Conservation (phyloP, 2,797 vertebrate genomes). For the Hephaestus fuliginosus region DNA sequence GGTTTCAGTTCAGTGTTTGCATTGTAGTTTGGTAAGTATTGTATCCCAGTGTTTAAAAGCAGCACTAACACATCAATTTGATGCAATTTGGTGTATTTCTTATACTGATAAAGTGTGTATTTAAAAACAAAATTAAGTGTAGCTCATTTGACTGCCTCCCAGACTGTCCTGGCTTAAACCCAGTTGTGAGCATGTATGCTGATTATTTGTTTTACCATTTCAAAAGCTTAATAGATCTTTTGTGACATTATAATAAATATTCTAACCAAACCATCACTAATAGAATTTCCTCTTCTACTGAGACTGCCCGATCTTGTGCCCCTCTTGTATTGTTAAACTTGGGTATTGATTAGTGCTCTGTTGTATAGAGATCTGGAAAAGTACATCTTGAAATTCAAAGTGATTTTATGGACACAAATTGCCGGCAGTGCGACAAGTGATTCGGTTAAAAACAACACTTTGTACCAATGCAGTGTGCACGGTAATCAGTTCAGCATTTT, state of each 20-base stretch:
- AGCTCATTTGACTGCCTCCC: too few relatives aligned
- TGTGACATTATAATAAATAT: not conserved
- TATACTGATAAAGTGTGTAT: too few relatives aligned
- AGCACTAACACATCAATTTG: too few relatives aligned
- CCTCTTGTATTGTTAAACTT: not conserved
- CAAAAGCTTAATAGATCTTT: not conserved
- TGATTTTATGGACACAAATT: not conserved
- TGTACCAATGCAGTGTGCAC: not conserved
- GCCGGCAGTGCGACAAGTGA: not conserved
- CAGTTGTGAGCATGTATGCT: too few relatives aligned
- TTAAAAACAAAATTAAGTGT: too few relatives aligned
- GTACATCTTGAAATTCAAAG: not conserved
- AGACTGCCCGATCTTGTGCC: not conserved
- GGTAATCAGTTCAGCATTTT: constrained; percentile 32
- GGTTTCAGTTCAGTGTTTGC: too few relatives aligned
- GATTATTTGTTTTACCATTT: too few relatives aligned
- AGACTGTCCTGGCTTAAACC: too few relatives aligned
- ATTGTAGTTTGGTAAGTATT: too few relatives aligned
- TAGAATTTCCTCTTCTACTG: not conserved
- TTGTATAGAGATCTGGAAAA: not conserved
- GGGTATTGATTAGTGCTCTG: not conserved
- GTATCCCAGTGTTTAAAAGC: too few relatives aligned
- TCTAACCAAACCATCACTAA: not conserved
- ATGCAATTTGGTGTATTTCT: too few relatives aligned
- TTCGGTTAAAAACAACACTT: not conserved